Base-by-base conservation (phyloP, 2,113 vertebrate genomes). In the Amphilophus citrinellus region DNA sequence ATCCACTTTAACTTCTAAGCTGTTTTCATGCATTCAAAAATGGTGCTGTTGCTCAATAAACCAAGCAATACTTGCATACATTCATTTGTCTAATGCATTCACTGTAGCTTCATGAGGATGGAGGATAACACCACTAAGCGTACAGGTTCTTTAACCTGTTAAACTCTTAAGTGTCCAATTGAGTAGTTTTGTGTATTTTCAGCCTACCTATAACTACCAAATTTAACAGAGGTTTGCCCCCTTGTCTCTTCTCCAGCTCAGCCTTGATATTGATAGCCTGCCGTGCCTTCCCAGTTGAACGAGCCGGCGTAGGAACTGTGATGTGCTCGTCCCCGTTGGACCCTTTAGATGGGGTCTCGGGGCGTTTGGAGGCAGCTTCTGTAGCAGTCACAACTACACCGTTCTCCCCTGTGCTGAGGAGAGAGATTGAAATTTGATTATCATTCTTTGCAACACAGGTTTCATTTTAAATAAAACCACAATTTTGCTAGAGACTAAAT, bases 161-260 rank as follows among this genome's bases (percentile, higher is more conserved):
- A n/a, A 57, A 56, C 53, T 56, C 53, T 32, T 32, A 61, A 61
- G 2, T 8, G 44, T 57, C 39, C 6, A 76, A 32, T 32, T 42
- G 39, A 61, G 17, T 22, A 13, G 11, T 50, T n/a, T 63, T 32
- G 17, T 27, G 18, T 8, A 15, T 79, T 60, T 80, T 13, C 50
- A 68, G 83, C 91, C n/a, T 93, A 99, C 98, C 98, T 93, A 99
- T 98, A 84, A 99, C 97, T 60, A 99, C 98, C 71, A 99, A 91
- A 93, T 99, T 99, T 22, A 99, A 95, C 32, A 99, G 96, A 0
- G 97, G 96, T 90, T 99, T 99, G 76, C 98, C 98, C 39, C 97
- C 97, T 95, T 99, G 98, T 77, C 98, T 96, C 92, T 98, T 99
- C 95, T 99, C 98, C 93, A 99, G 91, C 83, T 99, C 98, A 0